phyloP scores from a whole-genome alignment of 2,888 invertebrate genomes.

The Eledone cirrhosa region DNA sequence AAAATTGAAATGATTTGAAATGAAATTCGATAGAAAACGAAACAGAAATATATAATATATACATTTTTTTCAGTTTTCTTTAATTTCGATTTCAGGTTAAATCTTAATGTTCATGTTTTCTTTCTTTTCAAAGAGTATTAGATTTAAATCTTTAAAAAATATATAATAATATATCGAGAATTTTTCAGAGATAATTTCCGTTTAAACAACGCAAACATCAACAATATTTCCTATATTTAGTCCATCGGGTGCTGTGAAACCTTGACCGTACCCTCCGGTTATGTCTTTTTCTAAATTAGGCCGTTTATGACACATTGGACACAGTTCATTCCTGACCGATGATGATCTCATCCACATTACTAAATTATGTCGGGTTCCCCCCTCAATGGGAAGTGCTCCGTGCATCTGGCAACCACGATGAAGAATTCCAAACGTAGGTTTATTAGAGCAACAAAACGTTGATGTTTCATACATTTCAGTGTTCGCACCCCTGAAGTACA shows the following conservation, averaged over 20 bases:
- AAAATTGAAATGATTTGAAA: too few species aligned
- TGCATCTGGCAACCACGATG: conserved; percentile 68
- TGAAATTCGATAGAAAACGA: too few species aligned
- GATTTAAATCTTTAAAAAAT: too few species aligned
- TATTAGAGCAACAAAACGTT: conserved; percentile 48
- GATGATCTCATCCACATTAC: conserved; percentile 69
- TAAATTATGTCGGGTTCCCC: conserved; percentile 66
- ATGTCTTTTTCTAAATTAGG: conserved; percentile 54
- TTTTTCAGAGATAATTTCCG: too few species aligned
- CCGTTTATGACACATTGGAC: conserved; percentile 67
- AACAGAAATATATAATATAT: too few species aligned
- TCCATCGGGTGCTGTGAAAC: conserved; percentile 47
- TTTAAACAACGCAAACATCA: conserved; percentile 39
- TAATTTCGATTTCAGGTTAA: too few species aligned
- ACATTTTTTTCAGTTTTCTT: too few species aligned
- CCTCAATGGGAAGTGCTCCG: conserved; percentile 63
- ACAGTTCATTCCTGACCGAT: conserved; percentile 61
- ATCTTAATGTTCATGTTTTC: too few species aligned
- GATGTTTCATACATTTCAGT: conserved; percentile 36
- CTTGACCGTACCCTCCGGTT: conserved; percentile 58
- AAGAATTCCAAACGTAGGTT: conserved; percentile 58
- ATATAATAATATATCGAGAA: too few species aligned
- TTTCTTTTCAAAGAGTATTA: too few species aligned
- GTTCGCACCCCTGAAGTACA: conserved; percentile 66
- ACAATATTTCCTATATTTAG: conserved; percentile 31